Percentiles rank a stretch among this genome's conserved stretches.
Evolutionary conservation across 2,113 vertebrate genomes (phyloP).

Genomic region (Pedetes capensis): DNA sequence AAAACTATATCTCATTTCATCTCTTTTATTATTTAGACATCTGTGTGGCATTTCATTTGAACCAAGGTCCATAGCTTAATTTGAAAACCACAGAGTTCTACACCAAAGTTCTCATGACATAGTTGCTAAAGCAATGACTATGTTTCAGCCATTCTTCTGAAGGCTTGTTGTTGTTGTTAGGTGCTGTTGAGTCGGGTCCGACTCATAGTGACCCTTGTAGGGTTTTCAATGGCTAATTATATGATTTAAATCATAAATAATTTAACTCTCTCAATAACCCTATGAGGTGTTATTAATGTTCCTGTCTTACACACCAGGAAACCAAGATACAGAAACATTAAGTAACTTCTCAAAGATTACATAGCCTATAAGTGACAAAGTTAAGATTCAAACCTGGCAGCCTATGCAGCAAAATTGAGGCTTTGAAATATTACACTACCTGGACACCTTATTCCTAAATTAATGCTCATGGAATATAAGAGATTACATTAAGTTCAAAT

Average conservation of each 20-base stretch:
- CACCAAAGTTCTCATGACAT: neutral
- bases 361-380: neutral
- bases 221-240: too few species aligned
- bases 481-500: constrained; percentile 3
- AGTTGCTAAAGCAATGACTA: constrained; percentile 40
- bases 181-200: too few species aligned
- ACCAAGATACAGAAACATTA: neutral
- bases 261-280: neutral
- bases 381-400: neutral
- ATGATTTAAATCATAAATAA: constrained; percentile 38
- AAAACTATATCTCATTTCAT: constrained; percentile 25
- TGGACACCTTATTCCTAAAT: neutral
- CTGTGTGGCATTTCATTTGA: constrained; percentile 30
- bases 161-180: too few species aligned
- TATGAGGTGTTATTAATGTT: neutral
- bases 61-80: neutral
- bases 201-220: too few species aligned
- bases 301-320: neutral
- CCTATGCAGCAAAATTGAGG: neutral
- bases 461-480: neutral
- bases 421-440: neutral
- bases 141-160: constrained; percentile 1
- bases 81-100: constrained; percentile 42
- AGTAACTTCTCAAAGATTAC: neutral
- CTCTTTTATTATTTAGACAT: constrained; percentile 46